These are phyloP conservation scores for Lepus europaeus DNA, from an alignment of 2,113 vertebrate species.

Conservation along the genomic window DNA sequence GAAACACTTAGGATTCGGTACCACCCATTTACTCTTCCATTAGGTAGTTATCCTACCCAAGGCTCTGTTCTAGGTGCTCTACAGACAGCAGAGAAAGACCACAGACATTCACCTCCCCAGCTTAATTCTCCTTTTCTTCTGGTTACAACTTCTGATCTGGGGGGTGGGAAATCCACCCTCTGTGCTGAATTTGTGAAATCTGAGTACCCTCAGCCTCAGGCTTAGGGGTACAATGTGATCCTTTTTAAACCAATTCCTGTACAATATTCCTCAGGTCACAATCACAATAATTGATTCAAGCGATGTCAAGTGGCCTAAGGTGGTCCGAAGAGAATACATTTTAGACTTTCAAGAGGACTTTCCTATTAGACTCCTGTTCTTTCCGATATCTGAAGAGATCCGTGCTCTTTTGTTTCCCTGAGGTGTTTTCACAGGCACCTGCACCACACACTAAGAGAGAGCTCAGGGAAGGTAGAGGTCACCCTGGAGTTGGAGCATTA, in stretches of 20 bases:
- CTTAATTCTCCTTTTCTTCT: not conserved
- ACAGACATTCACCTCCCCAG: not conserved
- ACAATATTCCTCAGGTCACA: not conserved
- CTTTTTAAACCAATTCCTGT: not conserved
- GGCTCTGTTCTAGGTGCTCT: not conserved
- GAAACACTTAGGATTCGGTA: not conserved
- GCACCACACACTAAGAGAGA: not conserved
- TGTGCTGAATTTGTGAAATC: not conserved
- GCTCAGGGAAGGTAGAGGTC: not conserved
- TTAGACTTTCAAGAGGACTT: constrained; percentile 22
- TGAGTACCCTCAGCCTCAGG: not conserved
- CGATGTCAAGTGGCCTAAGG: not conserved
- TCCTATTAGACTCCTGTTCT: not conserved
- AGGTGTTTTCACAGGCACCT: not conserved
- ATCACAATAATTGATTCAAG: not conserved
- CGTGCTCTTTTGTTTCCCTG: constrained; percentile 16
- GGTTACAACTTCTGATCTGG: not conserved
- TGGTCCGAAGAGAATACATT: not conserved
- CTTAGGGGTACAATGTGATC: not conserved
- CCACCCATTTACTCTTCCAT: not conserved
- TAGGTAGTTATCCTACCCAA: not conserved
- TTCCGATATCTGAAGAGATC: not conserved
- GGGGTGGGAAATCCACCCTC: not conserved
- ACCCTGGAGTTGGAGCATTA: not conserved
- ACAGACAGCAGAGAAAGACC: not conserved